Evolutionary conservation across 2,797 vertebrate species (phyloP).

Genomic region (Odontamblyopus rebecca): DNA sequence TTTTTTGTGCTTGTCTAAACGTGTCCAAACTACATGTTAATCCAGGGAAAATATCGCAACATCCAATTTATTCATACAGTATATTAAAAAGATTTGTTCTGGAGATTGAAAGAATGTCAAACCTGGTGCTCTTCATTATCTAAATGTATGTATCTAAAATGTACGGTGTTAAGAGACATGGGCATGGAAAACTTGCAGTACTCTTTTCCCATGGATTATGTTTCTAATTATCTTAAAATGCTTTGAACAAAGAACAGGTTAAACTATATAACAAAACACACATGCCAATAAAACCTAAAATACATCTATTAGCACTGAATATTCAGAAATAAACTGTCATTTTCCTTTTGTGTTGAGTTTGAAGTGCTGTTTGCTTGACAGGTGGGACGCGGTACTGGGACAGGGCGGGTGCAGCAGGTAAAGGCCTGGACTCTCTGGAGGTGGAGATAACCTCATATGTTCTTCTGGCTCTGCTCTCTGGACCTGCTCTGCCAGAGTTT

Average conservation of each 20-base stretch:
- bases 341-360: background rate
- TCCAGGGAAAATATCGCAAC: too few relatives aligned
- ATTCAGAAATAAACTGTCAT: background rate
- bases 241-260: background rate
- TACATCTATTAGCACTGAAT: too few relatives aligned
- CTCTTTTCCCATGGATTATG: too few relatives aligned
- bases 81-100: background rate
- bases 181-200: too few relatives aligned
- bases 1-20: background rate
- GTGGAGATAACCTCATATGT: slow-evolving; percentile 86
- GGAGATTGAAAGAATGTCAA: background rate
- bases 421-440: slow-evolving; percentile 71
- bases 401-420: slow-evolving; percentile 31
- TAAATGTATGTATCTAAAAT: background rate
- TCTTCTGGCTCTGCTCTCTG: slow-evolving; percentile 80
- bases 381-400: slow-evolving; percentile 67
- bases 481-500: slow-evolving; percentile 61
- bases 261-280: background rate
- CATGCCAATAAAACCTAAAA: background rate
- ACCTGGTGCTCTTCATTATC: background rate
- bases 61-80: background rate
- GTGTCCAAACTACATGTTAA: background rate
- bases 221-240: background rate
- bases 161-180: background rate
- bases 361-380: slow-evolving; percentile 23